Conservation (phyloP, 2,113 vertebrate species). For the Poecilia latipinna region DNA sequence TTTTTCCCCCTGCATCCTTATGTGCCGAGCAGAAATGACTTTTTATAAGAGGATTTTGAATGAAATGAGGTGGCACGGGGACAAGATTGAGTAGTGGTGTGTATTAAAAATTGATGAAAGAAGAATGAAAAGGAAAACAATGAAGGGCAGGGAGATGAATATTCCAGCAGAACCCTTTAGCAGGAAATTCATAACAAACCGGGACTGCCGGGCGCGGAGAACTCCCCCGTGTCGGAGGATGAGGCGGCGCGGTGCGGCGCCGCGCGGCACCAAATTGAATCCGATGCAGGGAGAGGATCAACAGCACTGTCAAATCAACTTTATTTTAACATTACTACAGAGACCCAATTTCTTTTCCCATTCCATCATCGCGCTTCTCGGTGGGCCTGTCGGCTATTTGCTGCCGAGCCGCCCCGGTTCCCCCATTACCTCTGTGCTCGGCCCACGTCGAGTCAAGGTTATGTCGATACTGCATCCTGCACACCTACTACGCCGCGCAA, state of each 20-base stretch:
- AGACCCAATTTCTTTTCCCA: conserved; percentile 50
- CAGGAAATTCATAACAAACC: conserved; percentile 1
- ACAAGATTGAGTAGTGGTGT: conserved; percentile 22
- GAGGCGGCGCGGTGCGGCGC: not conserved
- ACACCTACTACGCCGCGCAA: conserved; percentile 46
- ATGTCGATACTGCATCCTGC: conserved; percentile 57
- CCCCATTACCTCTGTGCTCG: conserved; percentile 36
- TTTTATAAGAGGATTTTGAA: conserved; percentile 48
- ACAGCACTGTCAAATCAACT: conserved; percentile 56
- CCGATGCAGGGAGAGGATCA: conserved; percentile 41
- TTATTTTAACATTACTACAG: conserved; percentile 61
- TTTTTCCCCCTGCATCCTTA: conserved; percentile 19
- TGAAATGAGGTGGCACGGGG: conserved; percentile 39
- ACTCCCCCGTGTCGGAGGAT: not conserved
- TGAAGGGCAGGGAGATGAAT: not conserved
- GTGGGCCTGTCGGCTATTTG: conserved; percentile 50
- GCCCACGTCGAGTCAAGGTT: conserved; percentile 63
- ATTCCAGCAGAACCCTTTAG: not conserved
- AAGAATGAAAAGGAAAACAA: conserved; percentile 6
- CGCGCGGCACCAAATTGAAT: conserved; percentile 6
- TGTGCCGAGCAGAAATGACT: conserved; percentile 44
- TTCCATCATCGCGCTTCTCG: conserved; percentile 28
- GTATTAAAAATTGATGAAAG: conserved; percentile 40
- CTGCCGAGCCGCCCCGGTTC: conserved; percentile 36
- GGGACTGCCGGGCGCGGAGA: not conserved